Percentiles rank a stretch among this genome's conserved stretches.
phyloP scores from a whole-genome alignment of 2,113 vertebrate genomes.

The cattle (Bos taurus) region DNA sequence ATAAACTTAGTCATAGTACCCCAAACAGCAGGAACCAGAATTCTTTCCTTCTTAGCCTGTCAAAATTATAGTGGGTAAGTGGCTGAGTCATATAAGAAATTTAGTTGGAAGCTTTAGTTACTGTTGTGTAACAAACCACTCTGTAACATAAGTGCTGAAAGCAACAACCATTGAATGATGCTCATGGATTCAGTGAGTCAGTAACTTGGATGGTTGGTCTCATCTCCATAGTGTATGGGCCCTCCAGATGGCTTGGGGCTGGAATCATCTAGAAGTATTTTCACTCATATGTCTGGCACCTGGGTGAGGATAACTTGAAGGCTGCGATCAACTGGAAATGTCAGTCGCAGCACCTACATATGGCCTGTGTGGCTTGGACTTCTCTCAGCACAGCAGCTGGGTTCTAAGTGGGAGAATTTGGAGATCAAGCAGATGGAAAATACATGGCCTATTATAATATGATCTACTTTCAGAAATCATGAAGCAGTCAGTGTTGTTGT shows the following conservation, averaged over 20 bases:
- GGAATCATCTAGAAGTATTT: background rate
- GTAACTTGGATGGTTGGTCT: background rate
- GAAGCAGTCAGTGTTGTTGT: background rate
- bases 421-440: background rate
- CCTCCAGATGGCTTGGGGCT: background rate
- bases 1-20: background rate
- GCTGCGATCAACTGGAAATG: background rate
- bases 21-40: background rate
- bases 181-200: background rate
- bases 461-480: background rate
- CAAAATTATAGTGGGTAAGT: background rate
- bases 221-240: background rate
- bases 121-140: background rate
- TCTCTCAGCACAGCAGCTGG: background rate
- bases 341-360: background rate
- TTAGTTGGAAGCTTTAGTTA: background rate
- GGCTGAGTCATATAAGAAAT: background rate
- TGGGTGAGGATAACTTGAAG: background rate
- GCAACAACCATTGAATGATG: background rate
- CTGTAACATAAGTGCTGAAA: background rate
- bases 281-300: background rate
- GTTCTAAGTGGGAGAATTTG: background rate
- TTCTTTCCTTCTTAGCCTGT: background rate
- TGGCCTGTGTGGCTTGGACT: background rate
- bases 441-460: background rate